Conservation (phyloP, 2,113 vertebrate genomes). For the Isurus oxyrinchus region DNA sequence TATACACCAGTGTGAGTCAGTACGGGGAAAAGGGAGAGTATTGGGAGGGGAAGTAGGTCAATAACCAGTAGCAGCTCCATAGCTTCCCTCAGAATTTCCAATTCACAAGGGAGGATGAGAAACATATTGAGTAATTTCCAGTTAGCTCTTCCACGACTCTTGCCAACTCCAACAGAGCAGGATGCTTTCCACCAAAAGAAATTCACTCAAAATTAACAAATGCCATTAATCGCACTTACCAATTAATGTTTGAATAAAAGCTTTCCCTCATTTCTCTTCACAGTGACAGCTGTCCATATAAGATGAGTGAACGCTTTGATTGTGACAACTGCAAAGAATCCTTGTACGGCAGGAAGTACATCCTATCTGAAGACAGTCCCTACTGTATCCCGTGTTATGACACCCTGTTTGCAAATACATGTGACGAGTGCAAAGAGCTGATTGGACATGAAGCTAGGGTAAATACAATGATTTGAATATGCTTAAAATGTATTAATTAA, state of each 20-base stretch:
- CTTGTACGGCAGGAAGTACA: constrained; percentile 93
- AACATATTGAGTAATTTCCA: not conserved
- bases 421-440: constrained; percentile 92
- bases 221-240: not conserved
- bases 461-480: constrained; percentile 45
- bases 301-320: constrained; percentile 90
- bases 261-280: not conserved
- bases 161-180: not conserved
- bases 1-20: not conserved
- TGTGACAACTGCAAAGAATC: constrained; percentile 94
- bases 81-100: not conserved
- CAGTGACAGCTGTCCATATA: constrained; percentile 43
- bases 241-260: not conserved
- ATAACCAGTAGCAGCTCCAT: not conserved
- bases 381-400: constrained; percentile 98
- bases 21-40: not conserved
- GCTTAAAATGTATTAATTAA: not conserved
- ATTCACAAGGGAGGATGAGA: not conserved
- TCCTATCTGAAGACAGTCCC: constrained; percentile 75
- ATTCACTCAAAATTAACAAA: not conserved
- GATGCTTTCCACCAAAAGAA: not conserved
- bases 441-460: constrained; percentile 93
- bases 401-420: constrained; percentile 90
- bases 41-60: not conserved
- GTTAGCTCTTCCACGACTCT: not conserved